These are phyloP conservation scores for Tragelaphus imberbis DNA, from an alignment of 2,113 vertebrate species.

Conservation along the genomic window DNA sequence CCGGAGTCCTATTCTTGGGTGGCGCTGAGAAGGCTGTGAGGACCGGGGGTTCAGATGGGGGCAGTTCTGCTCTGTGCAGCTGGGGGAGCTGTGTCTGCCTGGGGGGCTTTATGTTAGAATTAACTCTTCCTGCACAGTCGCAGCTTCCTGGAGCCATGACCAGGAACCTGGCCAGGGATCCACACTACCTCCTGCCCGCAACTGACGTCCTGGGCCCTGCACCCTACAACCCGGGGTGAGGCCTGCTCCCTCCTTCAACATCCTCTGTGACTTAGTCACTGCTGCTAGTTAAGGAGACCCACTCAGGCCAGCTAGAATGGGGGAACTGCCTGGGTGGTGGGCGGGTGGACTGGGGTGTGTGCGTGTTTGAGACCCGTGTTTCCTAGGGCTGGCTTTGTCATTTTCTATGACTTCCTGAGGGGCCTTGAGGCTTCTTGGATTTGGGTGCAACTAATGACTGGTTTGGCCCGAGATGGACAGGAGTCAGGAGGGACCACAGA, in stretches of 20 bases:
- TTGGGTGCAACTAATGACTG: slow-evolving; percentile 75
- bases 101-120: not conserved
- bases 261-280: not conserved
- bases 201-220: slow-evolving; percentile 77
- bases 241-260: not conserved
- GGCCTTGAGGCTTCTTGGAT: slow-evolving; percentile 78
- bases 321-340: not conserved
- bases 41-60: not conserved
- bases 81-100: not conserved
- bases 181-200: slow-evolving; percentile 61
- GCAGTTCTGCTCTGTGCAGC: not conserved
- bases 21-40: slow-evolving; percentile 48
- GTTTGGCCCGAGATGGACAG: slow-evolving; percentile 75
- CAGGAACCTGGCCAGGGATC: slow-evolving; percentile 36
- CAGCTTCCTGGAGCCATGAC: slow-evolving; percentile 39
- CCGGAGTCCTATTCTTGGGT: not conserved
- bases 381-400: slow-evolving; percentile 82
- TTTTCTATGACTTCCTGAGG: slow-evolving; percentile 85
- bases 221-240: slow-evolving; percentile 85
- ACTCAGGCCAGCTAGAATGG: not conserved
- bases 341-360: not conserved
- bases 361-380: not conserved
- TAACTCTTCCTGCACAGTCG: not conserved
- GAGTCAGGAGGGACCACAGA: slow-evolving; percentile 70
- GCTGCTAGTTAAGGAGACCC: not conserved